Percentiles rank a stretch among this genome's conserved stretches.
phyloP scores from a whole-genome alignment of 2,797 vertebrate genomes.

The Hemibagrus guttatus region DNA sequence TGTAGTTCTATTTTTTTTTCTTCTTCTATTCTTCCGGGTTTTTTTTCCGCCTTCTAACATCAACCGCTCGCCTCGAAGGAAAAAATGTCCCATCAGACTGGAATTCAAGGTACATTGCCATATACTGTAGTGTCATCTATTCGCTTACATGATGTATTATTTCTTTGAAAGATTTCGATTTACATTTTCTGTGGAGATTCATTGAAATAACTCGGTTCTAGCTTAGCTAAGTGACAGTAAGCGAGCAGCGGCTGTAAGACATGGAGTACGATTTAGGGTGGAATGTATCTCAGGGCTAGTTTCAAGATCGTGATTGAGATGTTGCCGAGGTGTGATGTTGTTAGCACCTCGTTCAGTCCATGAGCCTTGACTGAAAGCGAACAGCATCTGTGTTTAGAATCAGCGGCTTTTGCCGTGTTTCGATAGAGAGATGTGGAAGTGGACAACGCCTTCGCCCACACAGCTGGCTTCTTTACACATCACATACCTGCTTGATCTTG shows the following conservation, averaged over 20 bases:
- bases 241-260: neutral
- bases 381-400: neutral
- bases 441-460: constrained; percentile 72
- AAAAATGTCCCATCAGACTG: constrained; percentile 95
- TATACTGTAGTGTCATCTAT: neutral
- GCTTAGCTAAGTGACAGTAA: neutral
- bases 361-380: neutral
- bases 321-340: neutral
- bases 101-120: constrained; percentile 85
- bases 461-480: constrained; percentile 42
- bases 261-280: neutral
- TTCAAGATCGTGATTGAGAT: neutral
- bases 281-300: neutral
- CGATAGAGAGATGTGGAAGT: constrained; percentile 39
- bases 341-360: neutral
- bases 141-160: neutral
- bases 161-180: neutral
- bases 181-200: neutral
- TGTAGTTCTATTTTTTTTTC: constrained; percentile 57
- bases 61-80: constrained; percentile 65
- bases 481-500: neutral
- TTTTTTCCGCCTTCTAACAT: constrained; percentile 60
- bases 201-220: neutral
- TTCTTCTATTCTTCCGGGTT: constrained; percentile 62
- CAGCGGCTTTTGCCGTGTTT: neutral